These are phyloP conservation scores for Poeciliopsis turrubarensis DNA, from an alignment of 2,113 vertebrate genomes.

Conservation along the genomic window DNA sequence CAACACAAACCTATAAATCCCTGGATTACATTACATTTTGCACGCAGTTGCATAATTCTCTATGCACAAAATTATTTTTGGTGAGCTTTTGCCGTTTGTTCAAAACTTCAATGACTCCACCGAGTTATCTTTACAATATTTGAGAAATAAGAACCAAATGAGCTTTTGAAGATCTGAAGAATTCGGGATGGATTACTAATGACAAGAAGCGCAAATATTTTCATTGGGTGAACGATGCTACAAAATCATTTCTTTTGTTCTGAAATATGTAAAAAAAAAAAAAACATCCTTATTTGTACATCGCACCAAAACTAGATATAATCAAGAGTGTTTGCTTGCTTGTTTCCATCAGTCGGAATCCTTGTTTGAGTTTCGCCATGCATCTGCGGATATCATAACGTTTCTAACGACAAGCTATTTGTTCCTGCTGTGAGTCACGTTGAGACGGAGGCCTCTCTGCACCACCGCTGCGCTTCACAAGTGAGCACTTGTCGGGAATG, in stretches of 20 bases:
- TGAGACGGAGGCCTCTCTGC: slow-evolving; percentile 29
- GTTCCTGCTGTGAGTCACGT: slow-evolving; percentile 27
- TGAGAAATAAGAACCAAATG: not conserved
- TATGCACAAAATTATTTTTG: not conserved
- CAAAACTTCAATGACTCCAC: not conserved
- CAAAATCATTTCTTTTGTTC: not conserved
- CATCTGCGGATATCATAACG: slow-evolving; percentile 1
- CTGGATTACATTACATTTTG: not conserved
- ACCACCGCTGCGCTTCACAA: slow-evolving; percentile 52
- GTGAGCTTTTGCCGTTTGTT: not conserved
- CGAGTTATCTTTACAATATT: not conserved
- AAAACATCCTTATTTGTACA: too few species aligned
- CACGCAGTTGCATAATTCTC: not conserved
- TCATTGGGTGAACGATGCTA: not conserved
- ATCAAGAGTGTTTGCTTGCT: not conserved
- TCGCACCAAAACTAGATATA: too few species aligned
- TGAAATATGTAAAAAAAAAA: not conserved
- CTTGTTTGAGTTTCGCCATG: not conserved
- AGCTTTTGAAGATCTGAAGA: too few species aligned
- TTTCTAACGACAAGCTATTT: slow-evolving; percentile 17
- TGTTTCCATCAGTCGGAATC: not conserved
- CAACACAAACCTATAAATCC: too few species aligned
- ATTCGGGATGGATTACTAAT: not conserved
- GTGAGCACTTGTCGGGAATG: slow-evolving; percentile 70
- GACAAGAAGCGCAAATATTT: not conserved